These are phyloP conservation scores for Neoitamus cyanurus DNA, from an alignment of 2,888 invertebrate species.

Conservation along the genomic window DNA sequence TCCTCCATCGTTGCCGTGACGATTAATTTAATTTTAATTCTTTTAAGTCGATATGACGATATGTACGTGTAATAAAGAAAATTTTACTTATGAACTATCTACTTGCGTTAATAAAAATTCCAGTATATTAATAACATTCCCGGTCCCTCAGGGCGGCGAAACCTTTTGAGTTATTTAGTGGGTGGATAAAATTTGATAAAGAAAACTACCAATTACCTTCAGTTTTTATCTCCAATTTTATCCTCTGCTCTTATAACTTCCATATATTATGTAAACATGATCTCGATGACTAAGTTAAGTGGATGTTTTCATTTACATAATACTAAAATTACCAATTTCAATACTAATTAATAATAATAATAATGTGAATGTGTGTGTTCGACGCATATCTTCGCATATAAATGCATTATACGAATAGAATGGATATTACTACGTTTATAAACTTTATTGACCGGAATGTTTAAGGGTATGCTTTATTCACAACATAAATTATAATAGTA, in stretches of 20 bases:
- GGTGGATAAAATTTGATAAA: not conserved
- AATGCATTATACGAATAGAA: not conserved
- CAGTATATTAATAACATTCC: too few species aligned
- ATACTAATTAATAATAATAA: conserved; percentile 26
- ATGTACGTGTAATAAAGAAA: too few species aligned
- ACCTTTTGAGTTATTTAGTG: not conserved
- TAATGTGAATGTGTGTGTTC: not conserved
- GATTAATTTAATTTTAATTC: too few species aligned
- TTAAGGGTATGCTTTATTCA: conserved; percentile 48
- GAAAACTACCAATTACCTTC: conserved; percentile 30
- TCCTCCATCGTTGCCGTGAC: too few species aligned
- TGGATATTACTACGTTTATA: conserved; percentile 34
- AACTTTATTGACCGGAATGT: conserved; percentile 48
- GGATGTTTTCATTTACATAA: conserved; percentile 30
- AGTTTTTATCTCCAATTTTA: conserved; percentile 34
- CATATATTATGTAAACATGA: conserved; percentile 2
- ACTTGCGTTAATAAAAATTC: too few species aligned
- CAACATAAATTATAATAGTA: conserved; percentile 46
- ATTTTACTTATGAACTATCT: too few species aligned
- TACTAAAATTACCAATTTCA: conserved; percentile 33
- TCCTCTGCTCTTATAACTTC: conserved; percentile 11
- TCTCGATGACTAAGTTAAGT: conserved; percentile 9
- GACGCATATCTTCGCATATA: not conserved
- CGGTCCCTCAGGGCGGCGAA: too few species aligned
- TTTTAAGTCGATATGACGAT: too few species aligned